Conservation (phyloP, 2,888 invertebrate species). For the Polydrusus cervinus region DNA sequence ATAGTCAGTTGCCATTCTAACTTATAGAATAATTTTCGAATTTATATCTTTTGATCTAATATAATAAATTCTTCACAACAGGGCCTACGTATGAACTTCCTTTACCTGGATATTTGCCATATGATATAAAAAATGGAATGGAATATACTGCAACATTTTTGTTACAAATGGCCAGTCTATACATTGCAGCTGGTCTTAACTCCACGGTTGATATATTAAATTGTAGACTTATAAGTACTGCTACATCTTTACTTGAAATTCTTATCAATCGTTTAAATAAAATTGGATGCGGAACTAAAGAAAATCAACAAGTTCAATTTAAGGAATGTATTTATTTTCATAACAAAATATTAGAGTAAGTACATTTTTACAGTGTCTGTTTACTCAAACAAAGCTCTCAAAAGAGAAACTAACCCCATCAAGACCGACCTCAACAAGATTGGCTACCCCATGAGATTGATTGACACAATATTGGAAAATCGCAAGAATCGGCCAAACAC, state of each 20-base stretch:
- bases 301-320: not conserved
- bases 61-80: too few species aligned
- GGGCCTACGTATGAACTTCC: not conserved
- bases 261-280: slow-evolving; percentile 8
- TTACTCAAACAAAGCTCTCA: too few species aligned
- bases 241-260: slow-evolving; percentile 24
- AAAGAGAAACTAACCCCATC: too few species aligned
- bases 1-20: too few species aligned
- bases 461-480: too few species aligned
- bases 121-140: slow-evolving; percentile 1
- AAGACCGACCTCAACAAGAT: too few species aligned
- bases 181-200: slow-evolving; percentile 10
- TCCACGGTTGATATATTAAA: slow-evolving; percentile 24
- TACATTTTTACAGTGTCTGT: too few species aligned
- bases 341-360: slow-evolving; percentile 29
- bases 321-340: slow-evolving; percentile 29
- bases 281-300: slow-evolving; percentile 9
- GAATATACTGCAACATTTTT: slow-evolving; percentile 10
- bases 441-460: too few species aligned
- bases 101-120: slow-evolving; percentile 20
- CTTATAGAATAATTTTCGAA: too few species aligned
- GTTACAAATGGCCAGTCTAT: not conserved
- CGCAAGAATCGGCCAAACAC: too few species aligned
- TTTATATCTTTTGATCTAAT: too few species aligned
- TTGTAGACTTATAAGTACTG: slow-evolving; percentile 12